Evolutionary conservation across 2,113 vertebrate species (phyloP).

Genomic region (Platysteira castanea): DNA sequence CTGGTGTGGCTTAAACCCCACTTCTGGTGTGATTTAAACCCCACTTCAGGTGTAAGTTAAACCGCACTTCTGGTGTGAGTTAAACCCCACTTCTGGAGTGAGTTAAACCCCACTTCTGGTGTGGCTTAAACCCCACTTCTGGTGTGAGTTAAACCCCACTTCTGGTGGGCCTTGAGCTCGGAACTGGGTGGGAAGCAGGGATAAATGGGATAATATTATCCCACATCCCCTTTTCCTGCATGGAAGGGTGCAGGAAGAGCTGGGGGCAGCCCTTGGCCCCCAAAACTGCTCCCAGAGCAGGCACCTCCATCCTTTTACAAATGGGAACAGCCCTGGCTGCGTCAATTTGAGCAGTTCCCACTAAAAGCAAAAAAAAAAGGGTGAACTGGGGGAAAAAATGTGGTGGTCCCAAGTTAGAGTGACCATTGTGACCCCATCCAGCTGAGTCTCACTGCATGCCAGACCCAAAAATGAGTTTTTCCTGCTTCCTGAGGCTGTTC

Average conservation of each 20-base stretch:
- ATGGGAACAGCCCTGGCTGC: fast-evolving
- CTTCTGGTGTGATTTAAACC: not conserved
- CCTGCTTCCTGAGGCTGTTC: fast-evolving
- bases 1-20: not conserved
- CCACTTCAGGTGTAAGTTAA: not conserved
- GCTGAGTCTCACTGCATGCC: fast-evolving
- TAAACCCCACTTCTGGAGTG: not conserved
- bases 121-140: not conserved
- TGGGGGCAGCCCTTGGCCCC: not conserved
- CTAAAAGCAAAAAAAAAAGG: not conserved
- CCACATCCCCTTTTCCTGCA: not conserved
- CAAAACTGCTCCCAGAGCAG: not conserved
- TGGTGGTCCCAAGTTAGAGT: fast-evolving
- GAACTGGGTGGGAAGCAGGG: not conserved
- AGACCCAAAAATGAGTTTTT: fast-evolving
- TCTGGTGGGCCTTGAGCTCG: not conserved
- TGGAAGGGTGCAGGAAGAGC: not conserved
- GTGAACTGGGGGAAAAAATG: fast-evolving
- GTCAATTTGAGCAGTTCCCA: not conserved
- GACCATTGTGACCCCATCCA: not conserved
- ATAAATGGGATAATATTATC: not conserved
- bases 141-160: not conserved
- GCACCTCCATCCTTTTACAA: not conserved
- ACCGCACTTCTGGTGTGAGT: fast-evolving
- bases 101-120: not conserved